These are phyloP conservation scores for Odontothrips loti DNA, from an alignment of 2,888 invertebrate genomes.

Conservation along the genomic window DNA sequence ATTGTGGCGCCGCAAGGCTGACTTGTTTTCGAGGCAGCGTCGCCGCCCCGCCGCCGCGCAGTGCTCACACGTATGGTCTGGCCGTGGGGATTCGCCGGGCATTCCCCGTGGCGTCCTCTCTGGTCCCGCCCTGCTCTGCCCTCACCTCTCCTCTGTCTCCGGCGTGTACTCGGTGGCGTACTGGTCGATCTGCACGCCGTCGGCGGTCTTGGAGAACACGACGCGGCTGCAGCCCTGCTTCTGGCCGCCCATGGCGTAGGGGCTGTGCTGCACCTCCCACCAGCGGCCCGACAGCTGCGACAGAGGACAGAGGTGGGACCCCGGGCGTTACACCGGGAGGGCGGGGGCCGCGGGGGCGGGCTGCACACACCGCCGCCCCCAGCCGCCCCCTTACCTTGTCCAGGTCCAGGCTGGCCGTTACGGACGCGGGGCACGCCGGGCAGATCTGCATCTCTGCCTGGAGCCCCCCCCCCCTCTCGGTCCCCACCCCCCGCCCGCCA, in stretches of 20 bases:
- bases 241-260: background rate
- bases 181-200: background rate
- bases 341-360: background rate
- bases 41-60: too few species aligned
- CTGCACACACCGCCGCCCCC: too few species aligned
- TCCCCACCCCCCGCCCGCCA: too few species aligned
- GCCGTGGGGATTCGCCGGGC: too few species aligned
- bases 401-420: background rate
- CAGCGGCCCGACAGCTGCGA: background rate
- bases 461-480: too few species aligned
- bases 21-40: background rate
- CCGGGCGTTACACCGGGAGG: too few species aligned
- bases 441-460: background rate
- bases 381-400: background rate
- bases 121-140: too few species aligned
- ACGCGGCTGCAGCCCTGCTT: background rate
- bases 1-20: background rate
- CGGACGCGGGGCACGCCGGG: background rate
- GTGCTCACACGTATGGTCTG: too few species aligned
- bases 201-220: background rate
- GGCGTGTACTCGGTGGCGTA: background rate
- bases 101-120: too few species aligned
- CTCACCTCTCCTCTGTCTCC: background rate
- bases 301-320: background rate
- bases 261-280: slow-evolving; percentile 7